A percentile compares a stretch with the other conserved stretches of the same genome.
Conservation (phyloP, 1,140 invertebrate genomes). For the Drosophila subpulchrella region DNA sequence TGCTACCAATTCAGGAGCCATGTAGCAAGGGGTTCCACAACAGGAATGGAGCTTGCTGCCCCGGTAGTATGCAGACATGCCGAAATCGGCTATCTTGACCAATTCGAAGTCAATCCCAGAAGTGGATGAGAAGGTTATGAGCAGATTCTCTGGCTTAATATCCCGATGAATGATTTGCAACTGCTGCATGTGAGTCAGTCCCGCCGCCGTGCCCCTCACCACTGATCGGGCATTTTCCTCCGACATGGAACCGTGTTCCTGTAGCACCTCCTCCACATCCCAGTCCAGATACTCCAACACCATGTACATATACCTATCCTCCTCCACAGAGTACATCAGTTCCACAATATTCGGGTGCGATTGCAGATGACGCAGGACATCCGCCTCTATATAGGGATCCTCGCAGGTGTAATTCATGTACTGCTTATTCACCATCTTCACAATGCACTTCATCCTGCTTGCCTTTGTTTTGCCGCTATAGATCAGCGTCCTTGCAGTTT, state of each 20-base stretch:
- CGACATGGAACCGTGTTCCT: background rate
- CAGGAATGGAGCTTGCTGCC: background rate
- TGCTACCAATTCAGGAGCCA: background rate
- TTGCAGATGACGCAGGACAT: constrained; percentile 21
- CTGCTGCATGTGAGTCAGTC: constrained; percentile 1
- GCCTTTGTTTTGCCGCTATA: background rate
- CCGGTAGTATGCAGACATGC: background rate
- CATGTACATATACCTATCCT: background rate
- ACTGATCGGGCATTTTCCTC: background rate
- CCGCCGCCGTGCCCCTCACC: background rate
- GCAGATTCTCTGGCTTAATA: constrained; percentile 3
- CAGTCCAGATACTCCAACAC: background rate
- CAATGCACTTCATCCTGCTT: background rate
- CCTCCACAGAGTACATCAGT: constrained; percentile 8
- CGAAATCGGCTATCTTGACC: constrained; percentile 2
- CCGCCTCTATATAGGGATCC: background rate
- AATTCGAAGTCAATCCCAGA: background rate
- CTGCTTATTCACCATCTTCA: constrained; percentile 3
- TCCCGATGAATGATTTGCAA: constrained; percentile 5
- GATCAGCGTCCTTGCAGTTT: background rate
- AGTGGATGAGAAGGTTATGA: background rate
- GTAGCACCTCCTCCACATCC: background rate
- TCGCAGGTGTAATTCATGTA: background rate
- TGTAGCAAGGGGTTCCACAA: background rate
- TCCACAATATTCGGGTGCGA: constrained; percentile 36